These are phyloP conservation scores for Andricus grossulariae DNA, from an alignment of 1,140 invertebrate species.

Conservation along the genomic window DNA sequence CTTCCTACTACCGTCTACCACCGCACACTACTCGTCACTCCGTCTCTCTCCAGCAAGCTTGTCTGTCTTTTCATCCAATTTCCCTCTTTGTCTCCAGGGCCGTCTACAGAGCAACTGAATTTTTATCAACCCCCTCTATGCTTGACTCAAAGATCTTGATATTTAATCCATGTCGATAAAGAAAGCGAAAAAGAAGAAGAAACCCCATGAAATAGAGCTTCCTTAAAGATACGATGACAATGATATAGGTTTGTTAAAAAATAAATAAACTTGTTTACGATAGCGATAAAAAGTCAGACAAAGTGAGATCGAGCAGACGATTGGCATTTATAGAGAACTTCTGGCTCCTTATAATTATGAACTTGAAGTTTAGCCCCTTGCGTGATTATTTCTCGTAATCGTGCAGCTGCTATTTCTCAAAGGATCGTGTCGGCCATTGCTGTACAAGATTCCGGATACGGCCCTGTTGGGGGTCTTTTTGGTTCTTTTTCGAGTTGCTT, in stretches of 20 bases:
- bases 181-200: no score
- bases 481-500: slow-evolving; percentile 43
- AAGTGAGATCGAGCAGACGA: no score
- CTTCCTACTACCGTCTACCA: slow-evolving; percentile 1
- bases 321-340: no score
- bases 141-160: not conserved
- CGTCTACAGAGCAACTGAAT: not conserved
- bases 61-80: slow-evolving; percentile 49
- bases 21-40: slow-evolving; percentile 41
- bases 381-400: slow-evolving; percentile 38
- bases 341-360: no score
- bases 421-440: slow-evolving; percentile 24
- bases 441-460: slow-evolving; percentile 36
- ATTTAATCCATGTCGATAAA: no score
- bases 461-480: slow-evolving; percentile 35
- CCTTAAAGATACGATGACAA: no score
- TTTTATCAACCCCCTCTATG: not conserved
- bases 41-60: slow-evolving; percentile 43
- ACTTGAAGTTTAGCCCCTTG: no score
- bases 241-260: no score
- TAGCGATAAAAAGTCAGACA: no score
- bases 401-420: slow-evolving; percentile 44
- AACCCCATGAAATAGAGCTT: no score
- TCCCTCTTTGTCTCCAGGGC: slow-evolving; percentile 44
- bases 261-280: no score